phyloP scores from a whole-genome alignment of 2,113 vertebrate species.

The Ageneiosus marmoratus region DNA sequence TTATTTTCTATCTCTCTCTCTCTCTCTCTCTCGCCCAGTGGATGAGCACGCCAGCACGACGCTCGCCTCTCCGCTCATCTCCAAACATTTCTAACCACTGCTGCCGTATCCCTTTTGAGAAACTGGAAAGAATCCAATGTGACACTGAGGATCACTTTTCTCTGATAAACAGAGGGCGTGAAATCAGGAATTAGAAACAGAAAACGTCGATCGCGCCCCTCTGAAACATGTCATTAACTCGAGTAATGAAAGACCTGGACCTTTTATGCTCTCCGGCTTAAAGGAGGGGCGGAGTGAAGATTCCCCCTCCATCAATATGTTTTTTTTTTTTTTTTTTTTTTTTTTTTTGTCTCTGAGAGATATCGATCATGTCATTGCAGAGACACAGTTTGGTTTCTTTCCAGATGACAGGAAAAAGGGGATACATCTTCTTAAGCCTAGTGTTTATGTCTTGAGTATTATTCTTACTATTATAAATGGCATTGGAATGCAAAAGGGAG shows the following conservation, averaged over 20 bases:
- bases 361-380: too few relatives aligned
- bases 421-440: constrained; percentile 44
- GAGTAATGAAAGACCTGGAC: constrained; percentile 43
- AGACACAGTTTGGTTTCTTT: constrained; percentile 41
- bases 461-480: constrained; percentile 66
- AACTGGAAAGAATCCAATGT: constrained; percentile 40
- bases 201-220: constrained; percentile 17
- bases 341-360: too few relatives aligned
- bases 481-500: constrained; percentile 76
- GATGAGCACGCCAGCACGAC: constrained; percentile 24
- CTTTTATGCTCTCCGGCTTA: constrained; percentile 11
- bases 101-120: constrained; percentile 51
- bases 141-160: constrained; percentile 12
- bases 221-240: constrained; percentile 42
- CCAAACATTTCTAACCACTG: constrained; percentile 22
- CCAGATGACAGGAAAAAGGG: constrained; percentile 44
- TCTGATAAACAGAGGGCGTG: constrained; percentile 40
- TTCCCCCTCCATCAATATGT: constrained; percentile 13
- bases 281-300: constrained; percentile 24
- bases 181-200: constrained; percentile 48
- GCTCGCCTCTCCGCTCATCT: not conserved
- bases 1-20: not conserved
- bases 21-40: constrained; percentile 24
- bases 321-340: not conserved
- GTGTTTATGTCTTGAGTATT: constrained; percentile 45